phyloP scores from a whole-genome alignment of 1,140 invertebrate genomes.

The Atopsyche davidsoni region DNA sequence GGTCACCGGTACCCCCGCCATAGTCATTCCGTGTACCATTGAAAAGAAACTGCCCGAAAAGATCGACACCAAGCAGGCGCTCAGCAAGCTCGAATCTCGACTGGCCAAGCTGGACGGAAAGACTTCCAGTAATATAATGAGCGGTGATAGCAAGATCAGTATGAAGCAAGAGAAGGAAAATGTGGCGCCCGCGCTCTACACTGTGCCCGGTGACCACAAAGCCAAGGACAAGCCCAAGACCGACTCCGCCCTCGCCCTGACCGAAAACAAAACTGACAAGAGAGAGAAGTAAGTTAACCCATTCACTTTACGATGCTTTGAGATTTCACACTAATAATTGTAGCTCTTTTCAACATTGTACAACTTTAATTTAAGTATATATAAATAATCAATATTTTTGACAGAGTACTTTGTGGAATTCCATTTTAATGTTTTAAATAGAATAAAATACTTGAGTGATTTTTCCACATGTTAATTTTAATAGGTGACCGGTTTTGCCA shows the following conservation, averaged over 20 bases:
- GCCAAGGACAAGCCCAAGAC: constrained; percentile 12
- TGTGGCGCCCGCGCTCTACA: constrained; percentile 36
- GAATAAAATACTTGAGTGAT: too few relatives aligned
- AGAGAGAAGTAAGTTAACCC: constrained; percentile 39
- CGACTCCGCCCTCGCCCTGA: constrained; percentile 8
- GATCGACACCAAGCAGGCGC: constrained; percentile 35
- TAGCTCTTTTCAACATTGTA: too few relatives aligned
- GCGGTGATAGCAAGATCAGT: constrained; percentile 8
- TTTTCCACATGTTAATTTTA: too few relatives aligned
- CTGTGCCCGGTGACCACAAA: constrained; percentile 24
- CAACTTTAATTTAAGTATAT: too few relatives aligned
- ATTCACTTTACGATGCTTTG: too few relatives aligned
- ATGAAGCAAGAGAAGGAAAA: constrained; percentile 45
- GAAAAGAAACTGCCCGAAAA: constrained; percentile 43
- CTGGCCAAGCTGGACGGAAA: constrained; percentile 36
- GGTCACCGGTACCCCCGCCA: constrained; percentile 8
- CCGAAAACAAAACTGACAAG: constrained; percentile 33
- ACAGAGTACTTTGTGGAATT: too few relatives aligned
- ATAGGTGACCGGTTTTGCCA: too few relatives aligned
- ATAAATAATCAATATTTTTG: too few relatives aligned
- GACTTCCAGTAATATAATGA: neutral
- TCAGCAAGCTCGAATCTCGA: constrained; percentile 38
- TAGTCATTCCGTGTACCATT: neutral
- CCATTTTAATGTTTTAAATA: too few relatives aligned
- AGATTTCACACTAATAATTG: too few relatives aligned